Conservation (phyloP, 2,797 vertebrate species). For the Falco rusticolus region DNA sequence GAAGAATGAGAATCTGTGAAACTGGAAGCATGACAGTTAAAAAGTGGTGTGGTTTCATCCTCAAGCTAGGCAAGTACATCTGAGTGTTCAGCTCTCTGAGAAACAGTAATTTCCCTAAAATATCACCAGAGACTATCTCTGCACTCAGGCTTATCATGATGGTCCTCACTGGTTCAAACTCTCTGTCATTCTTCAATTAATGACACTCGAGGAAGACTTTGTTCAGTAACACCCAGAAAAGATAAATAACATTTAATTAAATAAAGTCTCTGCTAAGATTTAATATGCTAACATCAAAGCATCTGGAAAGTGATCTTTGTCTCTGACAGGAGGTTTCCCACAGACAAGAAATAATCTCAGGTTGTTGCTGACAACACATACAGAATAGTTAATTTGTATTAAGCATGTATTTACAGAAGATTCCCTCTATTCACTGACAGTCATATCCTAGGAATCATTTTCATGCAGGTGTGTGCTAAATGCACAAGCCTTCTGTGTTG, state of each 20-base stretch:
- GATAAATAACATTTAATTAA: constrained; percentile 58
- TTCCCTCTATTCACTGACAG: not conserved
- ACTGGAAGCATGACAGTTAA: not conserved
- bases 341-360: constrained; percentile 30
- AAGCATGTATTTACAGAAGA: not conserved
- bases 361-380: constrained; percentile 4
- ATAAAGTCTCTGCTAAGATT: constrained; percentile 34
- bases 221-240: constrained; percentile 50
- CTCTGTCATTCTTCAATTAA: not conserved
- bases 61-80: not conserved
- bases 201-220: constrained; percentile 14
- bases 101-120: not conserved
- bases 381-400: not conserved
- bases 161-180: not conserved
- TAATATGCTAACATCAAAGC: constrained; percentile 62
- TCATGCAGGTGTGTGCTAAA: not conserved
- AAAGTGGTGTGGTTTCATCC: not conserved
- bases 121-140: not conserved
- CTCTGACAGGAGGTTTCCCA: constrained; percentile 58
- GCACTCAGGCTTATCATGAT: not conserved
- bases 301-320: constrained; percentile 52
- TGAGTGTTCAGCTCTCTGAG: not conserved
- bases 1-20: not conserved
- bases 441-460: not conserved
- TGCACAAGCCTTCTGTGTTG: not conserved